Percentiles rank a stretch among this genome's conserved stretches.
Evolutionary conservation across 2,113 vertebrate species (phyloP).

Genomic region (Cinclus mexicanus): DNA sequence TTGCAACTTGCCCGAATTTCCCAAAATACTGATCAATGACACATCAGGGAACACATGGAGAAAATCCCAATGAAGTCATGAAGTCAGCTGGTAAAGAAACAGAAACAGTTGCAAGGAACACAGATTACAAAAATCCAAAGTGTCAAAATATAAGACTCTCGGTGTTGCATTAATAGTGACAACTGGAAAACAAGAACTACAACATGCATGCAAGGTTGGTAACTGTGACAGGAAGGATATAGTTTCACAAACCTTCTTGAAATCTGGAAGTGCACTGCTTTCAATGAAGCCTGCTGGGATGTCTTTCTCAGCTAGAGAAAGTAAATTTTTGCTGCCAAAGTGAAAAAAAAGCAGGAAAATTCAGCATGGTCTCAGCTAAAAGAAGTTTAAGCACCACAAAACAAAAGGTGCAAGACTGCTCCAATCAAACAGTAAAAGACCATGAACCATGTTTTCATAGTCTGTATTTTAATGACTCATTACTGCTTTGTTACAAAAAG

Average conservation of each 20-base stretch:
- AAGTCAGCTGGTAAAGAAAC: neutral
- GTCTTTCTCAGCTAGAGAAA: neutral
- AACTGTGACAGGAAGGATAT: neutral
- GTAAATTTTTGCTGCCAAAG: fast-evolving
- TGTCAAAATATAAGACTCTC: neutral
- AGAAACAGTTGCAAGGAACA: neutral
- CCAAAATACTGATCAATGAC: neutral
- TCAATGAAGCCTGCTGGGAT: neutral
- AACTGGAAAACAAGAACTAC: neutral
- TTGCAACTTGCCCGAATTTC: neutral
- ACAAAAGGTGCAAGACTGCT: neutral
- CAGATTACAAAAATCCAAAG: neutral
- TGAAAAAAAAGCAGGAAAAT: neutral
- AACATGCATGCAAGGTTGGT: neutral
- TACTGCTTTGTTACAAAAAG: neutral
- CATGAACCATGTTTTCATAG: neutral
- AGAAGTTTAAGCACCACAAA: neutral
- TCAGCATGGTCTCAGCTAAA: neutral
- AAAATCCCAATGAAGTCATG: neutral
- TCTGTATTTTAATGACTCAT: neutral
- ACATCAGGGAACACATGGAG: neutral
- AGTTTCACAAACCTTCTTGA: neutral
- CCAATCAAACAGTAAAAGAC: neutral
- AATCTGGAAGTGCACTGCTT: neutral
- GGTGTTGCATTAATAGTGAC: neutral